Conservation (phyloP, 2,888 invertebrate species). For the Sinohyriopsis cumingii region DNA sequence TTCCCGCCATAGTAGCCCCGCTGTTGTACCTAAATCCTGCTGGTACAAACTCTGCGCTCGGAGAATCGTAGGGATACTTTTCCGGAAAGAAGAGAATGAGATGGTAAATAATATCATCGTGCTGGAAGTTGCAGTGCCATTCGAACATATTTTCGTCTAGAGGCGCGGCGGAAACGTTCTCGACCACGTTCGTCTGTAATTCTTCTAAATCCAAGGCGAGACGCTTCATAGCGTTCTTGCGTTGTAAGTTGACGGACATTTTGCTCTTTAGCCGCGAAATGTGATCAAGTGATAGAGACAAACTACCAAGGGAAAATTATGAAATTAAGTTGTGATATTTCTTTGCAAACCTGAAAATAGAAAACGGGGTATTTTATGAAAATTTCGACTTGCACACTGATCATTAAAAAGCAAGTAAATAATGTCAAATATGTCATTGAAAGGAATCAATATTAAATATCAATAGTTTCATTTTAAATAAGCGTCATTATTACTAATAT, state of each 20-base stretch:
- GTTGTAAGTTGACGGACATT: conserved; percentile 43
- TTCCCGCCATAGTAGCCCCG: conserved; percentile 60
- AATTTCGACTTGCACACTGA: too few relatives aligned
- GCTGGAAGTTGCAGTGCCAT: conserved; percentile 65
- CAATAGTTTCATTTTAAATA: too few relatives aligned
- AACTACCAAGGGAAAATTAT: too few relatives aligned
- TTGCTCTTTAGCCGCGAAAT: background rate
- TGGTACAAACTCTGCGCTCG: conserved; percentile 64
- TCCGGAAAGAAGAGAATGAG: conserved; percentile 57
- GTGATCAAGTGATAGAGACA: too few relatives aligned
- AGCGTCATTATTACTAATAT: too few relatives aligned
- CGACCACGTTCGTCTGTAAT: conserved; percentile 51
- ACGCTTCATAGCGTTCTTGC: conserved; percentile 59
- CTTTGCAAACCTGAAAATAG: too few relatives aligned
- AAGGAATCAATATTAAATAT: too few relatives aligned
- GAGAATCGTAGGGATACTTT: conserved; percentile 60
- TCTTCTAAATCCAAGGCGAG: conserved; percentile 57
- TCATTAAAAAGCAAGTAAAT: too few relatives aligned
- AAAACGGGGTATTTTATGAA: too few relatives aligned
- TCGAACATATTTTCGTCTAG: conserved; percentile 62
- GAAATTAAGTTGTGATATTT: too few relatives aligned
- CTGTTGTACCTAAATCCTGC: conserved; percentile 56
- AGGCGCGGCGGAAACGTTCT: conserved; percentile 59
- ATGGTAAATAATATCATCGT: conserved; percentile 59
- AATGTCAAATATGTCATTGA: too few relatives aligned